These are phyloP conservation scores for Apodemia hepburni DNA, from an alignment of 2,888 invertebrate genomes.

Conservation along the genomic window DNA sequence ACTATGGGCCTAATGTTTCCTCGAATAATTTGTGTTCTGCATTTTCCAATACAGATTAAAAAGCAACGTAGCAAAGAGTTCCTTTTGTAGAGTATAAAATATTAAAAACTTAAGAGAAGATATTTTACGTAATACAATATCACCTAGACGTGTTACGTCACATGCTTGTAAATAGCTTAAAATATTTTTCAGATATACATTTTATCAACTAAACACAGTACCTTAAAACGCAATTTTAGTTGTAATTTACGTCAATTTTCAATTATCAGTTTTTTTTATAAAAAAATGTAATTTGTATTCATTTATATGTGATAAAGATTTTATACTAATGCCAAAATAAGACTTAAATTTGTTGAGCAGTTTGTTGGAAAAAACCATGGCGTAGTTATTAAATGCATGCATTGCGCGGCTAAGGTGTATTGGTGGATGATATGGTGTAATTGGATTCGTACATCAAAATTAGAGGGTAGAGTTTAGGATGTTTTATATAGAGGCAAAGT, in stretches of 20 bases:
- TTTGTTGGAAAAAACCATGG: too few species aligned
- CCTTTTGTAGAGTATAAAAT: slow-evolving; percentile 22
- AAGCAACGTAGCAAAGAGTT: slow-evolving; percentile 26
- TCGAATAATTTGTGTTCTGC: slow-evolving; percentile 16
- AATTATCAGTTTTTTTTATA: slow-evolving; percentile 30
- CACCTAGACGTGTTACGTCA: slow-evolving; percentile 30
- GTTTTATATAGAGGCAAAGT: too few species aligned
- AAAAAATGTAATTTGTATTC: slow-evolving; percentile 32
- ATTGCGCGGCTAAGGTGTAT: too few species aligned
- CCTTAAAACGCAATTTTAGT: slow-evolving; percentile 30
- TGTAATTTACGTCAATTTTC: slow-evolving; percentile 39
- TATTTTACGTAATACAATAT: slow-evolving; percentile 25
- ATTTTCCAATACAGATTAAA: slow-evolving; percentile 15
- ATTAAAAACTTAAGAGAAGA: slow-evolving; percentile 22
- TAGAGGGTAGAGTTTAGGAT: too few species aligned
- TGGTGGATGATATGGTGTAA: too few species aligned
- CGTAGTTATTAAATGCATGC: too few species aligned
- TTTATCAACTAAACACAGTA: slow-evolving; percentile 23
- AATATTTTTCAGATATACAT: slow-evolving; percentile 20
- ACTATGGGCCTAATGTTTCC: slow-evolving; percentile 23
- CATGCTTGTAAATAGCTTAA: slow-evolving; percentile 42
- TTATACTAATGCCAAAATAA: neutral
- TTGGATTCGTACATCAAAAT: too few species aligned
- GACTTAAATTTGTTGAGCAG: neutral
- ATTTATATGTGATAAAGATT: slow-evolving; percentile 27